A percentile compares a stretch with the other conserved stretches of the same genome.
phyloP scores from a whole-genome alignment of 1,140 invertebrate species.

The Maconellicoccus hirsutus region DNA sequence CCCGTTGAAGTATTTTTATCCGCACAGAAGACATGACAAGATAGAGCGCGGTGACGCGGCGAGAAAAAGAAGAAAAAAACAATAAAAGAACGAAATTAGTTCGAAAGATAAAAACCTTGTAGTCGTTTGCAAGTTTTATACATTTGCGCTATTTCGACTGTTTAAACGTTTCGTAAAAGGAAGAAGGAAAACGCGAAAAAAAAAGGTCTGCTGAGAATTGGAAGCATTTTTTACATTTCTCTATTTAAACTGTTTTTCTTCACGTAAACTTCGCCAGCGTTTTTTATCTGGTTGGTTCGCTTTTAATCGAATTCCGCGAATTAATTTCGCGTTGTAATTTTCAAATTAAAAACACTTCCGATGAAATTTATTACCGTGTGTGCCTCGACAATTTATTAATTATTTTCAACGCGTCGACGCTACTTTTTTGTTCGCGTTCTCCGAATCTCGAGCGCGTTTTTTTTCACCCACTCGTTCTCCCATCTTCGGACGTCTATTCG shows the following conservation, averaged over 20 bases:
- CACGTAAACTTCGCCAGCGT: background rate
- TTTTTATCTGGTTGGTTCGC: background rate
- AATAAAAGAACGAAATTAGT: background rate
- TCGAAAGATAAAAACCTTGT: background rate
- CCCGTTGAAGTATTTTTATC: too few relatives aligned
- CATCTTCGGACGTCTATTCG: background rate
- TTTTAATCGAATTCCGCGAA: slow-evolving; percentile 1
- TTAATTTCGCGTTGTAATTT: background rate
- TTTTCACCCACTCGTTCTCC: background rate
- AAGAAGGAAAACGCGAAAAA: background rate
- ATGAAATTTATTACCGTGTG: slow-evolving; percentile 5
- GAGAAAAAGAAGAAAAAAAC: background rate
- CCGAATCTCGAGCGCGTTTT: too few relatives aligned
- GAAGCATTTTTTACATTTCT: slow-evolving; percentile 9
- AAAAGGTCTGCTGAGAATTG: background rate
- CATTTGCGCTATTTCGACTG: background rate
- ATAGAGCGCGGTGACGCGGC: too few relatives aligned
- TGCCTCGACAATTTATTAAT: background rate
- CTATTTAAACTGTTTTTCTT: slow-evolving; percentile 1
- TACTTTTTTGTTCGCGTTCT: too few relatives aligned
- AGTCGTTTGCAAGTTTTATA: too few relatives aligned
- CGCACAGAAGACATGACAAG: too few relatives aligned
- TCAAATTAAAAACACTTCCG: background rate
- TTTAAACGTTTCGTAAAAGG: background rate
- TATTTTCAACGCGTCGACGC: background rate